phyloP scores from a whole-genome alignment of 2,113 vertebrate species.

The Hyperoodon ampullatus region DNA sequence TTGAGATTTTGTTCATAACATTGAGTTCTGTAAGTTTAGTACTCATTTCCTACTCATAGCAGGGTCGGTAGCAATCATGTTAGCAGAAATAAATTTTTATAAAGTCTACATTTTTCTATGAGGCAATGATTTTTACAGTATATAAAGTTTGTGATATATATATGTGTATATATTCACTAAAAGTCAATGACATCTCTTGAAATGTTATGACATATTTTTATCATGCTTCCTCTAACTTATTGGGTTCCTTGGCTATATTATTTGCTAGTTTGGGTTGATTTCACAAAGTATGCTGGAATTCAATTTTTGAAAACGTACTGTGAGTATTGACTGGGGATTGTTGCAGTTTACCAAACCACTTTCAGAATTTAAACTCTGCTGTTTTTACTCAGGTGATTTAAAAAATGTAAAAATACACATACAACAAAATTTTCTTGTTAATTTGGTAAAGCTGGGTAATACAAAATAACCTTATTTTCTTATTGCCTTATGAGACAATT shows the following conservation, averaged over 20 bases:
- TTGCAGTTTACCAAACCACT: background rate
- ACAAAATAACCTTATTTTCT: background rate
- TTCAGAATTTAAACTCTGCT: background rate
- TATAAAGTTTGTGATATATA: background rate
- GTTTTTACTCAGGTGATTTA: background rate
- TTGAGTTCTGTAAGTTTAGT: background rate
- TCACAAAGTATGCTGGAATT: background rate
- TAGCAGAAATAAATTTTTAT: background rate
- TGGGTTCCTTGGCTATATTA: background rate
- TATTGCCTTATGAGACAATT: background rate
- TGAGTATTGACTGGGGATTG: background rate
- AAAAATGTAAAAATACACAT: background rate
- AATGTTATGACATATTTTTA: slow-evolving; percentile 6
- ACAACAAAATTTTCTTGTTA: background rate
- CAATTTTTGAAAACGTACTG: slow-evolving; percentile 1
- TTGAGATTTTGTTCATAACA: background rate
- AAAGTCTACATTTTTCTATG: background rate
- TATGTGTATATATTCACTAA: background rate
- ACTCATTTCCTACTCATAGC: background rate
- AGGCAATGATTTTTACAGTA: background rate
- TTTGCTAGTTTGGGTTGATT: slow-evolving; percentile 5
- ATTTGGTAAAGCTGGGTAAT: background rate
- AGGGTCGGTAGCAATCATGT: background rate
- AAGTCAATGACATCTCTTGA: background rate
- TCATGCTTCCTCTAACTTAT: slow-evolving; percentile 4